Evolutionary conservation across 2,797 vertebrate species (phyloP).

Genomic region (Huso huso): DNA sequence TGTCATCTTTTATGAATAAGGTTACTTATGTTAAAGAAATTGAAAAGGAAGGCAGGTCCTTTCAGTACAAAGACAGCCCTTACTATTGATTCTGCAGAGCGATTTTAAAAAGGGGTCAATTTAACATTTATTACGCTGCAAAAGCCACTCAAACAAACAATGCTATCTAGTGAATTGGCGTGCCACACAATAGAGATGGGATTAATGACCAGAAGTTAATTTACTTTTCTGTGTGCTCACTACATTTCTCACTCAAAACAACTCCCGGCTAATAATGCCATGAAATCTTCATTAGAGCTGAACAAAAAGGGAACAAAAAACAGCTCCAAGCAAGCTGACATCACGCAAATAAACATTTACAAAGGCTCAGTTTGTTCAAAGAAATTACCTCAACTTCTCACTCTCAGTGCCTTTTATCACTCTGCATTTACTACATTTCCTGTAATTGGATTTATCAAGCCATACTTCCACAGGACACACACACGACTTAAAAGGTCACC

Average conservation of each 20-base stretch:
- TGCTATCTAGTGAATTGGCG: background rate
- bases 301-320: constrained; percentile 43
- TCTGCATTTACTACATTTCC: constrained; percentile 12
- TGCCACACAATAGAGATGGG: background rate
- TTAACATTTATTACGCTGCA: background rate
- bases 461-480: constrained; percentile 4
- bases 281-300: constrained; percentile 41
- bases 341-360: constrained; percentile 16
- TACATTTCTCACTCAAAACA: constrained; percentile 35
- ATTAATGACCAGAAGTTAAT: constrained; percentile 8
- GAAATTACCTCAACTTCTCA: constrained; percentile 9
- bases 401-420: constrained; percentile 10
- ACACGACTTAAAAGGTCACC: constrained; percentile 6
- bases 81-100: background rate
- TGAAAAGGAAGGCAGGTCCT: background rate
- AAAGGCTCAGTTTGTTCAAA: constrained; percentile 4
- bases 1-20: too few species aligned
- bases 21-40: background rate
- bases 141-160: background rate
- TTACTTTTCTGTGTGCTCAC: constrained; percentile 20
- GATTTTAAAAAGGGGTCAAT: background rate
- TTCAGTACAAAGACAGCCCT: background rate
- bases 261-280: constrained; percentile 24
- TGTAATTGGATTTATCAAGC: constrained; percentile 11
- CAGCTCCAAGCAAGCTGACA: constrained; percentile 25